Conservation (phyloP, 2,113 vertebrate genomes). For the Marcusenius ussheri region DNA sequence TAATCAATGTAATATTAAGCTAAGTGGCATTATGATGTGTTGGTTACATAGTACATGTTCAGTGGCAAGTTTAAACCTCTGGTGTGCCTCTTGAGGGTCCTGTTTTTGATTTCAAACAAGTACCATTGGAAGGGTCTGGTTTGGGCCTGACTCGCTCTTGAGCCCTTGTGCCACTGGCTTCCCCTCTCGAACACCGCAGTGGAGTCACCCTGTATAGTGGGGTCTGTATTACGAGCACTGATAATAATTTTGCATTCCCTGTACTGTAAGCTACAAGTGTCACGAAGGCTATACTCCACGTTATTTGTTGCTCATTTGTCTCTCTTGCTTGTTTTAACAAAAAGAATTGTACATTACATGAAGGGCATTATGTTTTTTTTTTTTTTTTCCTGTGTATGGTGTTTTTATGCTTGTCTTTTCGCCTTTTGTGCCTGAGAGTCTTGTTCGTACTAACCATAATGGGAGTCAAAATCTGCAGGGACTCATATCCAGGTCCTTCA, state of each 20-base stretch:
- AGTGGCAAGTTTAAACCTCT: not conserved
- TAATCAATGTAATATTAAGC: not conserved
- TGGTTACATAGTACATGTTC: not conserved
- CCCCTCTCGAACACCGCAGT: not conserved
- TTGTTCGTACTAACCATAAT: not conserved
- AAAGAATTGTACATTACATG: not conserved
- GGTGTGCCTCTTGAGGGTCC: not conserved
- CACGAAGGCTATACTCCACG: not conserved
- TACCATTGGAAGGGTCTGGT: not conserved
- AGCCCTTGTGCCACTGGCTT: not conserved
- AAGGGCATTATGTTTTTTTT: not conserved
- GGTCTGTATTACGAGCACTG: not conserved
- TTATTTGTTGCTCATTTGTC: not conserved
- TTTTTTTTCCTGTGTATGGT: not conserved
- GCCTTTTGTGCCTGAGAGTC: not conserved
- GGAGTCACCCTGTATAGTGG: not conserved
- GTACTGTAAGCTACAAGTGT: not conserved
- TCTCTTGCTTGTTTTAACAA: not conserved
- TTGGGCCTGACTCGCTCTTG: not conserved
- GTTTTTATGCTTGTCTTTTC: not conserved
- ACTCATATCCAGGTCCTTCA: not conserved
- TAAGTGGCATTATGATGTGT: not conserved
- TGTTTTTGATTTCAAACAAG: not conserved
- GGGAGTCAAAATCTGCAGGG: not conserved
- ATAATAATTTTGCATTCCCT: not conserved